A percentile compares a stretch with the other conserved stretches of the same genome.
Evolutionary conservation across 2,113 vertebrate genomes (phyloP).

Genomic region (Dipodomys spectabilis): DNA sequence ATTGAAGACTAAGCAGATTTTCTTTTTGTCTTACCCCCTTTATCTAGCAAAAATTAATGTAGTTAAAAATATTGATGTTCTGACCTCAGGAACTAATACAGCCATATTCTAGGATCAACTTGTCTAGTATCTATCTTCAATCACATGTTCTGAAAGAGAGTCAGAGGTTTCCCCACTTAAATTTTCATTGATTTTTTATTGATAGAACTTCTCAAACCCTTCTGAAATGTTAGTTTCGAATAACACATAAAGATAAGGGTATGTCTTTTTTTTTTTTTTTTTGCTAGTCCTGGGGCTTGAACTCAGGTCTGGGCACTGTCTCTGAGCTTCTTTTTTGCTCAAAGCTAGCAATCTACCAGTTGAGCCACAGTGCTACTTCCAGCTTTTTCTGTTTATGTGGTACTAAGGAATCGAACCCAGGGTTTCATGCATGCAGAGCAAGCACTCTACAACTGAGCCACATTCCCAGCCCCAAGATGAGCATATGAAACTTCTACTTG

Average conservation of each 20-base stretch:
- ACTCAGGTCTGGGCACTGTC: too few species aligned
- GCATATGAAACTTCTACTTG: background rate
- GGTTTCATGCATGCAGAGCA: too few species aligned
- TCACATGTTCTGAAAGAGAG: slow-evolving; percentile 23
- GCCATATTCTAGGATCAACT: background rate
- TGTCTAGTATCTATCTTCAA: background rate
- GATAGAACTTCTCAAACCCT: slow-evolving; percentile 21
- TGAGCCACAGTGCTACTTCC: too few species aligned
- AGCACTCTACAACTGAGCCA: too few species aligned
- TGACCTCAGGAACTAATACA: background rate
- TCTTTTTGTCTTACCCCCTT: background rate
- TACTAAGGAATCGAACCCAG: too few species aligned
- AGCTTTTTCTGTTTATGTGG: too few species aligned
- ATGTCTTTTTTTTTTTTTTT: too few species aligned
- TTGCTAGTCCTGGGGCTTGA: too few species aligned
- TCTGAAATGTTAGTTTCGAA: slow-evolving; percentile 42
- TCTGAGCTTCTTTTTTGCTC: too few species aligned
- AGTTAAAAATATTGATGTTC: slow-evolving; percentile 37
- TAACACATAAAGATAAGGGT: background rate
- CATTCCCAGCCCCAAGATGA: background rate
- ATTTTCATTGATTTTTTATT: slow-evolving; percentile 33
- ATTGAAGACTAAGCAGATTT: background rate
- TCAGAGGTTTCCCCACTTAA: background rate
- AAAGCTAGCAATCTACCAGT: too few species aligned
- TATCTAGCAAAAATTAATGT: background rate